Conservation (phyloP, 2,797 vertebrate species). For the Poecilia velifera region DNA sequence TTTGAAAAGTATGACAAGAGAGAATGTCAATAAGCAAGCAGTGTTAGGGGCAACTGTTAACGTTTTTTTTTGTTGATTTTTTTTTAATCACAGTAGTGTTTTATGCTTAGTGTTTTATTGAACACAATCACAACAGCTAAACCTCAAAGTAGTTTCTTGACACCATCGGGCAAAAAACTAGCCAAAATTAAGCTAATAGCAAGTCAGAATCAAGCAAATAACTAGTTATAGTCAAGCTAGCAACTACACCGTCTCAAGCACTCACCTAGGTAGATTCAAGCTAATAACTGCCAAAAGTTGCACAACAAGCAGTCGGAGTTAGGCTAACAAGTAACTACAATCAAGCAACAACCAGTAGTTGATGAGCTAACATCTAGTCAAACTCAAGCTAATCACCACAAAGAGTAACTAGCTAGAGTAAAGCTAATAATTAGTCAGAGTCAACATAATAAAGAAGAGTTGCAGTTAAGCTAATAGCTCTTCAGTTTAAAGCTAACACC, state of each 20-base stretch:
- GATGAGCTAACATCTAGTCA: neutral
- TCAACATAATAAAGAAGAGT: neutral
- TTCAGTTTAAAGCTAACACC: neutral
- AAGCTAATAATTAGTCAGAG: neutral
- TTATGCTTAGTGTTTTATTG: neutral
- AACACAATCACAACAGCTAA: neutral
- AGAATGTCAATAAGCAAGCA: too few relatives aligned
- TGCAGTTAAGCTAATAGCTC: neutral
- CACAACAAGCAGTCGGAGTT: neutral
- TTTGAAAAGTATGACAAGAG: too few relatives aligned
- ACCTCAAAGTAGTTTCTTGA: neutral
- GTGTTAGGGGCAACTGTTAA: too few relatives aligned
- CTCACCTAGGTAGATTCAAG: neutral
- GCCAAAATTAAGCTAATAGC: neutral
- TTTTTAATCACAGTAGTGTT: too few relatives aligned
- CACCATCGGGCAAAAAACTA: neutral
- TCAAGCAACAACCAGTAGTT: neutral
- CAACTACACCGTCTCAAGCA: neutral
- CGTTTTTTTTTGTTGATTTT: too few relatives aligned
- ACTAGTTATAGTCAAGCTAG: neutral
- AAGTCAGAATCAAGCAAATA: neutral
- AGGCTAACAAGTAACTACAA: neutral
- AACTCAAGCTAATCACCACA: neutral
- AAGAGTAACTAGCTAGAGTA: neutral
- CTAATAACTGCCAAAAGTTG: neutral